Evolutionary conservation across 2,113 vertebrate species (phyloP), one percentile per base, ranked within the genome.

Genomic region (Amia ocellicauda): DNA sequence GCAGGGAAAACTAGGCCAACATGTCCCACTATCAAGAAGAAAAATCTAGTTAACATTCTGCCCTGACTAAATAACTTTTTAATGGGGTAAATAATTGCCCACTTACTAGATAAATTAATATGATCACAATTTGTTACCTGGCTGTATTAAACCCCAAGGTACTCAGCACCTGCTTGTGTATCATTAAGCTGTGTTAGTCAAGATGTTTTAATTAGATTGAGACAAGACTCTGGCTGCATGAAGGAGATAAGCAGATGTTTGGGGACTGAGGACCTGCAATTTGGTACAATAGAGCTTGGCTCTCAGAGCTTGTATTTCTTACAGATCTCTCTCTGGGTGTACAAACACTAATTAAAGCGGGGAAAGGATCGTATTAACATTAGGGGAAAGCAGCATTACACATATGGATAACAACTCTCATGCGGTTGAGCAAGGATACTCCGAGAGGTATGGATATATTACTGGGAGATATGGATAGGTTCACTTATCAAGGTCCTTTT

Each of bases 201-300:
- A 69, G 60, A 75, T 74, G 74, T 69, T 69, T 68, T 78, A 73
- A 81, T 78, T 80, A 79, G 68, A 47, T 43, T 41, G 67, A 70
- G 59, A 68, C 58, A 68, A 20, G 23, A 19, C 66, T 69, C 19
- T n/a, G 64, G 31, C 60, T 58, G 42, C 42, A 60, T 58, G 67
- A 71, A 23, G 19, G 20, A n/a, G 43, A 58, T 49, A 58, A 77
- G 60, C 78, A 79, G 73, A 75, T 78, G 78, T 61, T 77, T 31
- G 20, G 68, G 41, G 52, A 68, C 50, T 63, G 23, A 64, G 36
- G 62, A 66, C 49, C 50, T 36, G 22, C 17, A 42, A 58, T 61
- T 71, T 45, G 63, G 45, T 47, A 17, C 45, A 47, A 8, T 47
- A 47, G n/a, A 13, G 43, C 13, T 14, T 47, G 43, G 43, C 31